Base-by-base conservation (phyloP, 2,113 vertebrate species). In the Grammomys dolichurus region DNA sequence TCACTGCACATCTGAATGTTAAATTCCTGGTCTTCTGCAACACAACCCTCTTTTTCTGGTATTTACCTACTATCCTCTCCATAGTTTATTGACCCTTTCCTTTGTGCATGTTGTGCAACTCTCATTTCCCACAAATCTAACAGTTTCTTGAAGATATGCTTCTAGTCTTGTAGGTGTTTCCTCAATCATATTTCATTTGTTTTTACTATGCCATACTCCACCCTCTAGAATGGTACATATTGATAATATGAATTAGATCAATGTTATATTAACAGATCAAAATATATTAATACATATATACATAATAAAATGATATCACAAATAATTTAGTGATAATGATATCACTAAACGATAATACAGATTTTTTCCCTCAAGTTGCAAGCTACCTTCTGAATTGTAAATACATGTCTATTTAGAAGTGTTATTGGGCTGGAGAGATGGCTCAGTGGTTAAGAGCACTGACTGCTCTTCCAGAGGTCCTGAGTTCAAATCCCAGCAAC, bases 381-480 rank as follows among this genome's bases (percentile, higher is more conserved):
- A 95, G 24, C 11, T 81, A 36, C 67, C 51, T 43, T 91, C 89
- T 84, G 46, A 91, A 88, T 95, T 76, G 22, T 65, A 56, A 93
- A 80, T n/a, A 51, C 7, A 75, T 31, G 51, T 36, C 85, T 40
- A 63, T 75, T 69, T 46, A 51, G 31, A 43, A 31, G 16, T 9
- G 6, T 92, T 46, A 33, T 13, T n/a, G n/a, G n/a, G n/a, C n/a
- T n/a, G n/a, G n/a, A n/a, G n/a, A n/a, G n/a, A n/a, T n/a, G n/a
- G n/a, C n/a, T n/a, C n/a, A n/a, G n/a, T n/a, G n/a, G n/a, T n/a
- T n/a, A n/a, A n/a, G n/a, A n/a, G n/a, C n/a, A n/a, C n/a, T n/a
- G n/a, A n/a, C n/a, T n/a, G n/a, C n/a, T n/a, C n/a, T n/a, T n/a
- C n/a, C n/a, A n/a, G n/a, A n/a, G n/a, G n/a, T n/a, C n/a, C n/a